phyloP scores from a whole-genome alignment of 1,140 invertebrate species.

The Orchestia grillus region DNA sequence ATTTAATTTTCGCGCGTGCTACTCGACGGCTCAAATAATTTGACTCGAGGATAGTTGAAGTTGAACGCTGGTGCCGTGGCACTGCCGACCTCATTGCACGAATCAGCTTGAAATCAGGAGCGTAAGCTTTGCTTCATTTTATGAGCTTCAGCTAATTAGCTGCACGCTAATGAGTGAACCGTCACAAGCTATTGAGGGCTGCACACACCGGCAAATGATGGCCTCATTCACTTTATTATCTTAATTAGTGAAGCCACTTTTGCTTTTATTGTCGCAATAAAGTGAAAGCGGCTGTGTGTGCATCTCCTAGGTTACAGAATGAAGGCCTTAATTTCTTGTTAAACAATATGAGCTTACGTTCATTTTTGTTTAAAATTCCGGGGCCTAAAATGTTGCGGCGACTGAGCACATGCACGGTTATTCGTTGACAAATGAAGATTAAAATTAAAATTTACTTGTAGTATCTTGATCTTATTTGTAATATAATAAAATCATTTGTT shows the following conservation, averaged over 20 bases:
- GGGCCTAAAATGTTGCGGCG: not conserved
- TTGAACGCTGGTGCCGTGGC: no score
- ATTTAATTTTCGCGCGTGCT: not conserved
- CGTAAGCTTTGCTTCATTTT: not conserved
- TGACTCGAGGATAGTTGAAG: not conserved
- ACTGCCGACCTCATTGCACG: not conserved
- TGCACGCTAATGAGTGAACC: not conserved
- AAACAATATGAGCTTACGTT: not conserved
- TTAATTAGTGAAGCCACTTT: not conserved
- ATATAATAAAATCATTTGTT: not conserved
- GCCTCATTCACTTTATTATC: not conserved
- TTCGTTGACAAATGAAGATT: not conserved
- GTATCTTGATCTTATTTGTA: not conserved
- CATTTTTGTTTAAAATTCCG: not conserved
- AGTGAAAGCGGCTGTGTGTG: not conserved
- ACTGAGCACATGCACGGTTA: not conserved
- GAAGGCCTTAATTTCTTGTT: not conserved
- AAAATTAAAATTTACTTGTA: not conserved
- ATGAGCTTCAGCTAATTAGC: constrained; percentile 7
- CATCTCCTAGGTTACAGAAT: not conserved
- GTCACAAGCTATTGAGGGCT: not conserved
- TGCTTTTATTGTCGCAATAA: not conserved
- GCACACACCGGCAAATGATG: not conserved
- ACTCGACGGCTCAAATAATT: not conserved
- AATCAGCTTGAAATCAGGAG: not conserved